Percentiles rank a stretch among this genome's conserved stretches.
These are phyloP conservation scores for Ursus arctos DNA, from an alignment of 2,113 vertebrate genomes.

Conservation along the genomic window DNA sequence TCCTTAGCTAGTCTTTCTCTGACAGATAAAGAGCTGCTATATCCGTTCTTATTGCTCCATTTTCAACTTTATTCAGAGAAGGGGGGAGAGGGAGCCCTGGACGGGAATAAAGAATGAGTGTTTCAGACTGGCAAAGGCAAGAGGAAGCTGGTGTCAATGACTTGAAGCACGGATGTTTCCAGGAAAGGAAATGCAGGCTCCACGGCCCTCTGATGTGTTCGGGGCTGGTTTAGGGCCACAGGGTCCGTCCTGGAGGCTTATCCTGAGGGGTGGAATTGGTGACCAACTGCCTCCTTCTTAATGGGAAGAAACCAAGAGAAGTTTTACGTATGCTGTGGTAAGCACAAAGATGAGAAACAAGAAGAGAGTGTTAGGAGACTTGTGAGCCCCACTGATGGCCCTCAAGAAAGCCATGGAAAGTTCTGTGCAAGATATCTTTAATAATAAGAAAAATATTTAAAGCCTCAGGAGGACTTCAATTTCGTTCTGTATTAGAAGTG, in stretches of 20 bases:
- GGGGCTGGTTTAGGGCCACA: not conserved
- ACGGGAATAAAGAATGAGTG: constrained; percentile 70
- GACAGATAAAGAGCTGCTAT: constrained; percentile 84
- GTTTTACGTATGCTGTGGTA: not conserved
- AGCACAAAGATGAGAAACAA: not conserved
- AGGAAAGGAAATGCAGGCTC: not conserved
- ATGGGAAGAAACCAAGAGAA: not conserved
- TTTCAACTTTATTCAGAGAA: constrained; percentile 84
- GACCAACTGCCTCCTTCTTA: not conserved
- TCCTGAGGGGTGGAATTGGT: not conserved
- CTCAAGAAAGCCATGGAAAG: not conserved
- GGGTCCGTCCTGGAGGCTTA: not conserved
- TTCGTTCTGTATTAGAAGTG: not conserved
- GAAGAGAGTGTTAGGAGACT: not conserved
- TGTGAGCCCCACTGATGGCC: not conserved
- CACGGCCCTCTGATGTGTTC: not conserved
- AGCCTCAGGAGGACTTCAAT: not conserved
- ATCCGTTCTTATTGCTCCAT: constrained; percentile 84
- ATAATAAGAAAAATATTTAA: constrained; percentile 21
- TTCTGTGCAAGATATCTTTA: not conserved
- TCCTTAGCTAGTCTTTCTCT: constrained; percentile 87
- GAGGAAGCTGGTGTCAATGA: constrained; percentile 13
- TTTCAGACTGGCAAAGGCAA: constrained; percentile 28
- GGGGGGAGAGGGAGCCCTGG: constrained; percentile 53
- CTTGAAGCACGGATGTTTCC: constrained; percentile 43